Evolutionary conservation across 2,888 invertebrate species (phyloP).

Genomic region (Melanostoma mellinum): DNA sequence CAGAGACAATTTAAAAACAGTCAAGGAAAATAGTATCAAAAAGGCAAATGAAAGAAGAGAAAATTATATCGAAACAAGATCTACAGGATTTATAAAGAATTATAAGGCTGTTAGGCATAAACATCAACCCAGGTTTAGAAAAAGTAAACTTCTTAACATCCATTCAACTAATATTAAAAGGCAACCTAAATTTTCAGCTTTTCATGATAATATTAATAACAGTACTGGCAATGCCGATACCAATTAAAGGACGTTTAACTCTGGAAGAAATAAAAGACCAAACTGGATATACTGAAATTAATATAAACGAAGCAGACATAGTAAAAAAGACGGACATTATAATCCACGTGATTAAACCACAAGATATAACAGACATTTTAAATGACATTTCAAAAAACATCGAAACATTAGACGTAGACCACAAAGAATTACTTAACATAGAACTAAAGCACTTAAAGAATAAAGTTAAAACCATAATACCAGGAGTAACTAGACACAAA

Average conservation of each 20-base stretch:
- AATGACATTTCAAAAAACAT: conserved; percentile 8
- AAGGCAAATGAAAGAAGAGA: conserved; percentile 24
- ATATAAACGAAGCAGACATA: not conserved
- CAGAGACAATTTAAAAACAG: no score
- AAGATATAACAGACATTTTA: not conserved
- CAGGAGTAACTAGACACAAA: no score
- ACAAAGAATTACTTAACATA: conserved; percentile 12
- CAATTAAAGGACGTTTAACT: no score
- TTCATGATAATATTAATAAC: conserved; percentile 1
- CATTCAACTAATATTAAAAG: conserved; percentile 18
- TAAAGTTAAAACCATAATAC: conserved; percentile 8
- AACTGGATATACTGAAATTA: not conserved
- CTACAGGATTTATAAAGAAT: conserved; percentile 43
- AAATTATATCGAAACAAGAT: conserved; percentile 36
- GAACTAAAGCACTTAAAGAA: conserved; percentile 17
- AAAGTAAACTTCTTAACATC: no score
- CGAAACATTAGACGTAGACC: not conserved
- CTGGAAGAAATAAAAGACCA: no score
- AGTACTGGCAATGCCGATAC: not conserved
- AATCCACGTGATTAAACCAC: not conserved
- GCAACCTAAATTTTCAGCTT: conserved; percentile 3
- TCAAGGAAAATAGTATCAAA: no score
- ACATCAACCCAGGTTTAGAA: conserved; percentile 39
- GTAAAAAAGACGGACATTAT: not conserved
- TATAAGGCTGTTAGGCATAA: conserved; percentile 52